These are phyloP conservation scores for Cepaea nemoralis DNA, from an alignment of 1,140 invertebrate genomes.

Conservation along the genomic window DNA sequence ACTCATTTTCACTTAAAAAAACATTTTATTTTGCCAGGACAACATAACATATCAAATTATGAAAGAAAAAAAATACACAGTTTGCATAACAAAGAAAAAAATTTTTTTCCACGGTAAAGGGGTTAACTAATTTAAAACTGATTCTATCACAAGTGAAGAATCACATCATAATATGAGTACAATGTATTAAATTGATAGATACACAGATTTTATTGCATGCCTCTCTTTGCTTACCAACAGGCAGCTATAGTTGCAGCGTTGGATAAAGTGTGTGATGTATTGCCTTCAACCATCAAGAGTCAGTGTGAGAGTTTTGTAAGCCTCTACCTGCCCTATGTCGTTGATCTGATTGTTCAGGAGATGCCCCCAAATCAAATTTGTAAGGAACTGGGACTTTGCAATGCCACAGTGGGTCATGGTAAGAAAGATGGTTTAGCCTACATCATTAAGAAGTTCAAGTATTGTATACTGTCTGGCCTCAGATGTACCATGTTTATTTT, in stretches of 20 bases:
- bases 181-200: too few relatives aligned
- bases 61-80: too few relatives aligned
- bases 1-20: too few relatives aligned
- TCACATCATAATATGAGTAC: too few relatives aligned
- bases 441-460: neutral
- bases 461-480: neutral
- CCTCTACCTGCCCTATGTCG: conserved; percentile 34
- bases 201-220: neutral
- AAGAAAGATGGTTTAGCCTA: neutral
- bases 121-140: too few relatives aligned
- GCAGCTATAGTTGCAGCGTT: conserved; percentile 37
- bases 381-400: conserved; percentile 34
- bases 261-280: conserved; percentile 46
- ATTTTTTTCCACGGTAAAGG: too few relatives aligned
- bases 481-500: neutral
- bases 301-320: conserved; percentile 48
- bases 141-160: too few relatives aligned
- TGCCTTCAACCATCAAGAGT: conserved; percentile 35
- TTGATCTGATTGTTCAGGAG: conserved; percentile 32
- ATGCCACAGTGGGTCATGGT: neutral
- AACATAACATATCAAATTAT: too few relatives aligned
- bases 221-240: neutral
- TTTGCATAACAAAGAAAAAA: too few relatives aligned
- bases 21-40: too few relatives aligned
- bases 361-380: conserved; percentile 42